These are phyloP conservation scores for Syrista parreyssii DNA, from an alignment of 2,888 invertebrate genomes.

Conservation along the genomic window DNA sequence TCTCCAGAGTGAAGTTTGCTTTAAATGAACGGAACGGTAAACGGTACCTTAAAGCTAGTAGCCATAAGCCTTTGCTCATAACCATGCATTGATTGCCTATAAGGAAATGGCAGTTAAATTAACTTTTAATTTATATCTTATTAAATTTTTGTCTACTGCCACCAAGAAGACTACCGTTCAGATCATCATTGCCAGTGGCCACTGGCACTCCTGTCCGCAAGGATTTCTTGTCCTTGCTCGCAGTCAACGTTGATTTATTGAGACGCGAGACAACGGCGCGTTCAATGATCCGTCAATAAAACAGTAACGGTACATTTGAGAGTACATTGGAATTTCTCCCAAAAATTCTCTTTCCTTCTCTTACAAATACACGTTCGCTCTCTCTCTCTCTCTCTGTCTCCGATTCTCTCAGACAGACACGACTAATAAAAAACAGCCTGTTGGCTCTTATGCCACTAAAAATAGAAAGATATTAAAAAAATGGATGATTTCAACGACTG, in stretches of 20 bases:
- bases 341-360: not conserved
- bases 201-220: conserved; percentile 17
- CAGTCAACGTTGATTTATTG: conserved; percentile 45
- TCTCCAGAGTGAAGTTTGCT: not conserved
- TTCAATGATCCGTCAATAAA: conserved; percentile 44
- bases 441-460: not conserved
- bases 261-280: conserved; percentile 42
- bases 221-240: conserved; percentile 40
- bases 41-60: not conserved
- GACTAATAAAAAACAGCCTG: not conserved
- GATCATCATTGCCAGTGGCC: not conserved
- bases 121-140: conserved; percentile 55
- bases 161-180: conserved; percentile 24
- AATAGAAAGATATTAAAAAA: not conserved
- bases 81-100: conserved; percentile 51
- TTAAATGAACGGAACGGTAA: conserved; percentile 1
- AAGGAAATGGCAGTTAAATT: conserved; percentile 45
- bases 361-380: not conserved
- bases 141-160: conserved; percentile 41
- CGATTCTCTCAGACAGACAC: not conserved
- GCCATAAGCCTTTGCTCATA: conserved; percentile 23
- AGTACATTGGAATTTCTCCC: not conserved
- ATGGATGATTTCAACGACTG: not conserved
- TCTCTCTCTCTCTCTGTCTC: not conserved
- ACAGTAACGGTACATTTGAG: conserved; percentile 40